Conservation (phyloP, 2,797 vertebrate genomes). For the Yasuhikotakia modesta region DNA sequence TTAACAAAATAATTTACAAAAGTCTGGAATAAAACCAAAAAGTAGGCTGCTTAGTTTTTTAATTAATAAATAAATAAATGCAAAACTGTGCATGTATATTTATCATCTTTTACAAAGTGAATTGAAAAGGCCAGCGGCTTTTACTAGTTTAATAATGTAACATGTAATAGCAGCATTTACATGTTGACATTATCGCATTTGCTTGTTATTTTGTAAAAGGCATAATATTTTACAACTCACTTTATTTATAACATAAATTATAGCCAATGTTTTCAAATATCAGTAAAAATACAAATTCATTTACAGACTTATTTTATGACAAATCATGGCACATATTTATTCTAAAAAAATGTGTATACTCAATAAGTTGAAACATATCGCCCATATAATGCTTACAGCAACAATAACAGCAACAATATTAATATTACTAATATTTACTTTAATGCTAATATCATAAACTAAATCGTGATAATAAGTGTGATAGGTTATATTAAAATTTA, state of each 20-base stretch:
- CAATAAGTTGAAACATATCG: background rate
- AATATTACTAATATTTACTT: too few species aligned
- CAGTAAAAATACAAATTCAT: background rate
- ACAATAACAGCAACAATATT: background rate
- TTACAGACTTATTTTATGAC: background rate
- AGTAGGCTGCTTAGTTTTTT: background rate
- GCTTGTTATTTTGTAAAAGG: too few species aligned
- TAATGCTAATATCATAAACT: background rate
- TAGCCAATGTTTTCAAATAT: background rate
- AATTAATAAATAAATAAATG: background rate
- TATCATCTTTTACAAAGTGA: background rate
- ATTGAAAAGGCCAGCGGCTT: background rate
- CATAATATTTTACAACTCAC: background rate
- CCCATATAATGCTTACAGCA: background rate
- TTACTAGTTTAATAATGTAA: background rate
- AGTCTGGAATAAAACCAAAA: too few species aligned
- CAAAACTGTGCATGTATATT: background rate
- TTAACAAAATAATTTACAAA: background rate
- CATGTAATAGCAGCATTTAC: background rate
- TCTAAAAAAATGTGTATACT: too few species aligned
- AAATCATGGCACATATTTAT: too few species aligned
- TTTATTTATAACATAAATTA: background rate
- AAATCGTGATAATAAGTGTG: background rate
- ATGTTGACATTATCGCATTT: slow-evolving; percentile 2
- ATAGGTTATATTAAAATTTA: background rate